phyloP scores from a whole-genome alignment of 2,888 invertebrate species.

The Lagria hirta region DNA sequence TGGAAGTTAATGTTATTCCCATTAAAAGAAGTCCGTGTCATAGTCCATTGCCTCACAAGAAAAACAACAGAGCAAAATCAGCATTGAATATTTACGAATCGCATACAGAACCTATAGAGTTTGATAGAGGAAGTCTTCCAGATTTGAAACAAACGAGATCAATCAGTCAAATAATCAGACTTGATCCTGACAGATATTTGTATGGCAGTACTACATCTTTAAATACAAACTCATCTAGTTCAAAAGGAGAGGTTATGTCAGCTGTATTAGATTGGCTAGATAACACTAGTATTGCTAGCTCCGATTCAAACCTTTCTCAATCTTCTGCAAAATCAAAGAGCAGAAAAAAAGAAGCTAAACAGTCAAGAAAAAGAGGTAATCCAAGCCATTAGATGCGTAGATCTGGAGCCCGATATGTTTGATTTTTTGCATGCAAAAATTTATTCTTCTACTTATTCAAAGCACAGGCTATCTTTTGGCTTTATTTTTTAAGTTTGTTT shows the following conservation, averaged over 20 bases:
- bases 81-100: slow-evolving; percentile 46
- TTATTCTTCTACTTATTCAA: slow-evolving; percentile 6
- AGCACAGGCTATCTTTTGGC: slow-evolving; percentile 48
- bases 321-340: slow-evolving; percentile 3
- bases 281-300: slow-evolving; percentile 25
- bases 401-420: slow-evolving; percentile 54
- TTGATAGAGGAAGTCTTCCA: slow-evolving; percentile 48
- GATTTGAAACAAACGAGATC: slow-evolving; percentile 45
- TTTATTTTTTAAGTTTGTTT: slow-evolving; percentile 37
- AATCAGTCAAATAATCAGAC: slow-evolving; percentile 44
- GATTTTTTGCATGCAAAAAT: slow-evolving; percentile 35
- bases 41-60: slow-evolving; percentile 46
- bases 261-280: slow-evolving; percentile 52
- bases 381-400: slow-evolving; percentile 13
- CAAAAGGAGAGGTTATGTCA: slow-evolving; percentile 45
- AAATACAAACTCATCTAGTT: slow-evolving; percentile 34
- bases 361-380: no score
- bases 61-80: slow-evolving; percentile 46
- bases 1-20: slow-evolving; percentile 55
- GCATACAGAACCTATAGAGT: slow-evolving; percentile 23
- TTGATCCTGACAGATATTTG: slow-evolving; percentile 47
- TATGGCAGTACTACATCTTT: slow-evolving; percentile 45
- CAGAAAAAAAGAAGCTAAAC: slow-evolving; percentile 17
- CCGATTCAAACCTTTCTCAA: slow-evolving; percentile 19
- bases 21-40: slow-evolving; percentile 53